These are phyloP conservation scores for Indri indri DNA, from an alignment of 2,113 vertebrate genomes.

Conservation along the genomic window DNA sequence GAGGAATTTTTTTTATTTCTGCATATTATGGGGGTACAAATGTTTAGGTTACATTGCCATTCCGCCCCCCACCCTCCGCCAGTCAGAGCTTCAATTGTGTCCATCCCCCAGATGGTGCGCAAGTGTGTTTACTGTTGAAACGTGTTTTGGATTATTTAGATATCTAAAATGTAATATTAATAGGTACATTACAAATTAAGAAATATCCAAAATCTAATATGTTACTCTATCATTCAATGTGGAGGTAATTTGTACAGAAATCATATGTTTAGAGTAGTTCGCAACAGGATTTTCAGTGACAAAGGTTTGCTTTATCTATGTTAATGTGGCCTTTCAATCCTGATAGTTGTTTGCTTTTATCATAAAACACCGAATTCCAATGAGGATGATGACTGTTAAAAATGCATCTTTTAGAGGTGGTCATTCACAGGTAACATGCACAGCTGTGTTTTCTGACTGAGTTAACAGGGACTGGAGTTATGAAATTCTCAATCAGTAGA, in stretches of 20 bases:
- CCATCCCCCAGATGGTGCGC: too few relatives aligned
- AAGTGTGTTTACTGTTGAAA: background rate
- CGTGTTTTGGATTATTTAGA: background rate
- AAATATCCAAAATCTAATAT: background rate
- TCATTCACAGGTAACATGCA: background rate
- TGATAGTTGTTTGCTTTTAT: constrained; percentile 17
- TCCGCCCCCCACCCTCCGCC: too few relatives aligned
- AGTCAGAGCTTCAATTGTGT: too few relatives aligned
- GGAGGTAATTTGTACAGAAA: background rate
- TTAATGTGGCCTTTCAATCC: background rate
- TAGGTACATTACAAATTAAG: background rate
- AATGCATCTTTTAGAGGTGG: background rate
- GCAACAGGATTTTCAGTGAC: constrained; percentile 52
- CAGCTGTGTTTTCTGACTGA: constrained; percentile 27
- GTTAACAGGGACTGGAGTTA: background rate
- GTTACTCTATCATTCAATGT: background rate
- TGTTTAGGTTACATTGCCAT: too few relatives aligned
- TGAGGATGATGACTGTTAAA: constrained; percentile 6
- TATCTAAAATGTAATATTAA: background rate
- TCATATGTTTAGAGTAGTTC: background rate
- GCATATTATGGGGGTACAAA: too few relatives aligned
- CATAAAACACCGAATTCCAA: background rate
- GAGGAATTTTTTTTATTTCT: too few relatives aligned
- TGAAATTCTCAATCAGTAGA: background rate
- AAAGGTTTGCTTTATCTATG: constrained; percentile 27